phyloP scores from a whole-genome alignment of 2,113 vertebrate genomes.

The Crypturellus undulatus region DNA sequence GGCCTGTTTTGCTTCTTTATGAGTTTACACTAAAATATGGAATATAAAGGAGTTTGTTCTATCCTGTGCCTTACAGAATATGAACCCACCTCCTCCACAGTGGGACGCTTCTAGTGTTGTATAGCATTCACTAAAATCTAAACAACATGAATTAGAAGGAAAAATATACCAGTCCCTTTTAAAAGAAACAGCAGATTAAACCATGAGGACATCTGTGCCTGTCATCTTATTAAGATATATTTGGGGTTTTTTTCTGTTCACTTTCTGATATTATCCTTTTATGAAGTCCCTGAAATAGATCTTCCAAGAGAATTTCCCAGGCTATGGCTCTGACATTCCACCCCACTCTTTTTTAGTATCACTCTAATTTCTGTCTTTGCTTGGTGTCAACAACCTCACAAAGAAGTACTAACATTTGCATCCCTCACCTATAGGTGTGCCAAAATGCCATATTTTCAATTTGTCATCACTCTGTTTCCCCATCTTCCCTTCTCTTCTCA shows the following conservation, averaged over 20 bases:
- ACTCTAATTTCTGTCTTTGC: neutral
- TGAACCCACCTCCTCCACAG: neutral
- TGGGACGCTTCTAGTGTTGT: neutral
- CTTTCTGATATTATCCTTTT: neutral
- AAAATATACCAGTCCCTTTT: neutral
- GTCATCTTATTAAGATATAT: neutral
- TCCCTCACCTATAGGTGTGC: neutral
- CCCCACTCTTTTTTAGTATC: neutral
- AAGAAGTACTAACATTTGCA: neutral
- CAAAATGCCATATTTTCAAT: neutral
- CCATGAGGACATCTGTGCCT: neutral
- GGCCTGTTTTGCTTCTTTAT: neutral
- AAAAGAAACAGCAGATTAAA: neutral
- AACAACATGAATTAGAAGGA: neutral
- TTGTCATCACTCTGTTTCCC: neutral
- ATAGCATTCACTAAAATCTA: neutral
- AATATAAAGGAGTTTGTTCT: neutral
- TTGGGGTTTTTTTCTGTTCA: neutral
- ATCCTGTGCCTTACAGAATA: neutral
- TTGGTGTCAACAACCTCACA: neutral
- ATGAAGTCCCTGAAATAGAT: neutral
- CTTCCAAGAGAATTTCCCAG: neutral
- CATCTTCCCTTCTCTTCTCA: neutral
- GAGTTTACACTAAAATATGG: neutral
- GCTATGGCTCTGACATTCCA: neutral